Base-by-base conservation (phyloP, 1,140 invertebrate species). In the Saxidomus purpurata region DNA sequence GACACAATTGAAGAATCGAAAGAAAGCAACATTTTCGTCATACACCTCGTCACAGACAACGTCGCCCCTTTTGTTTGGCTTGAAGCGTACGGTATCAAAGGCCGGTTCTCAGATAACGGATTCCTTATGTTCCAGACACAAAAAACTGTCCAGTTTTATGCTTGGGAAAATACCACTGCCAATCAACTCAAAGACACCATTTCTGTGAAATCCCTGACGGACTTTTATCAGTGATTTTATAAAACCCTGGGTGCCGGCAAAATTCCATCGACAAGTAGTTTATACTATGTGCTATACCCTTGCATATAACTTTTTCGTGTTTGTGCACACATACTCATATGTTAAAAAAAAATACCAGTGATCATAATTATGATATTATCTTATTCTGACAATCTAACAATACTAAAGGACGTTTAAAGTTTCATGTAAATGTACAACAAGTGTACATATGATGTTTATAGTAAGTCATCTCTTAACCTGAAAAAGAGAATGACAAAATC, bases 41-140 rank as follows among this genome's bases (percentile, higher is more conserved):
- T 94, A 19, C 93, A 92, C 34, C 67, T 97, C 47, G 90, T 79
- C 31, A 96, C 96, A 15, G 90, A 96, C 63, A 93, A 94, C 15
- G 95, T 97, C 82, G 96, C 97, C 52, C 95, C 97, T 17, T 98
- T 97, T 93, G 97, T 97, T 0, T 97, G 97, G 97, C 85, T 97
- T 8, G 97, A 97, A 87, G 91, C 95, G 0, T 90, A 90, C 9
- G 93, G 94, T 31, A 90, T 95, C 15, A 69, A 76, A 31, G 97
- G 97, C 1, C 93, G 93, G 67, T 97, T 97, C 93, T 97, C 97
- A 4, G 96, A 97, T 90, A 97, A 97, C 95, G 97, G 97, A 6
- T 97, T 97, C 91, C 91, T 96, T 4, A 93, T 96, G 93, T 81
- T 94, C 17, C 71, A 83, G 0, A 31, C 90, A 22, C 89, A n/a